These are phyloP conservation scores for Aphodius sticticus DNA, from an alignment of 2,888 invertebrate species.

Conservation along the genomic window DNA sequence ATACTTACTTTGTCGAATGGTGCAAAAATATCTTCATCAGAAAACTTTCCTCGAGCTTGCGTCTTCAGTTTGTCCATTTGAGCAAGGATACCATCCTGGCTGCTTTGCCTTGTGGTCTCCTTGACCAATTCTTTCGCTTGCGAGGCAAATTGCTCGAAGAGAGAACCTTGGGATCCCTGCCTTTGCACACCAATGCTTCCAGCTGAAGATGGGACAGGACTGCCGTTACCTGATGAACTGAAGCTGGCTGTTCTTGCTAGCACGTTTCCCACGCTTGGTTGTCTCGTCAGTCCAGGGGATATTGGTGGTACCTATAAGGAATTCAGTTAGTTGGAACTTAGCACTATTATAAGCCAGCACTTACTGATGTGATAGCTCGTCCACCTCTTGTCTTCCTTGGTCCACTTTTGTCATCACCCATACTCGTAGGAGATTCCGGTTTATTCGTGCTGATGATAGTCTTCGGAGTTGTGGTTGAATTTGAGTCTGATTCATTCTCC, in stretches of 20 bases:
- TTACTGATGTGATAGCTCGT: constrained; percentile 63
- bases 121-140: constrained; percentile 90
- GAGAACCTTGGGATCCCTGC: constrained; percentile 83
- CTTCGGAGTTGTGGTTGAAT: constrained; percentile 77
- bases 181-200: constrained; percentile 62
- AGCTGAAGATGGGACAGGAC: constrained; percentile 54
- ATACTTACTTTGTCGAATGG: constrained; percentile 81
- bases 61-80: constrained; percentile 85
- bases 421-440: constrained; percentile 63
- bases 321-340: not conserved
- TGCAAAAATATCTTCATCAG: constrained; percentile 78
- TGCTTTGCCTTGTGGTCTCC: constrained; percentile 88
- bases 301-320: constrained; percentile 59
- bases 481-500: constrained; percentile 81
- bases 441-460: constrained; percentile 70
- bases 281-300: constrained; percentile 65
- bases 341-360: constrained; percentile 42
- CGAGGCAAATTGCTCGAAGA: constrained; percentile 86
- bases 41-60: constrained; percentile 67
- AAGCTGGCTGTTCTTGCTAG: constrained; percentile 72
- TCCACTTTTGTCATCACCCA: constrained; percentile 65
- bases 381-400: constrained; percentile 62
- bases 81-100: constrained; percentile 86
- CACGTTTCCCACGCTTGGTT: constrained; percentile 68
- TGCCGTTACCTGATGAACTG: constrained; percentile 61